Evolutionary conservation across 2,113 vertebrate species (phyloP).

Genomic region (Platichthys flesus): DNA sequence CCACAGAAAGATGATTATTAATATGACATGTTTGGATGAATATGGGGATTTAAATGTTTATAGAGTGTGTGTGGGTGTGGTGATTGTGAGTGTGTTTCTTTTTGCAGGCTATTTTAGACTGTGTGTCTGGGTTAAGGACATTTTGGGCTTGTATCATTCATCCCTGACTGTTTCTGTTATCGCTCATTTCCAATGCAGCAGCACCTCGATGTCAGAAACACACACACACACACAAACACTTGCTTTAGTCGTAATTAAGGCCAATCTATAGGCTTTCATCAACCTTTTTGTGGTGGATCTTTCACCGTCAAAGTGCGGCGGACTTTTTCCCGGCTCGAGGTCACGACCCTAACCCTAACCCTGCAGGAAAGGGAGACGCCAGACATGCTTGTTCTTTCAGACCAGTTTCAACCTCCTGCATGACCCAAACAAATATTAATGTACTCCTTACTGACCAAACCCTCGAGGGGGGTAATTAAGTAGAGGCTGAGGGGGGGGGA

Average conservation of each 20-base stretch:
- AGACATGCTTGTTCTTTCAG: background rate
- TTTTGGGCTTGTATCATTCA: too few relatives aligned
- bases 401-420: background rate
- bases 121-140: background rate
- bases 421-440: background rate
- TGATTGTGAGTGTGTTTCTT: too few relatives aligned
- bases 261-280: background rate
- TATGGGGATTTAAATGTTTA: slow-evolving; percentile 24
- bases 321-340: background rate
- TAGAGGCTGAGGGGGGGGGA: rapidly evolving
- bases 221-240: background rate
- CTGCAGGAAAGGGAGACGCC: slow-evolving; percentile 15
- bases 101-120: too few relatives aligned
- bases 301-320: background rate
- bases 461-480: background rate
- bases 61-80: background rate
- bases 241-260: background rate
- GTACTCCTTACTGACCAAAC: background rate
- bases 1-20: slow-evolving; percentile 61
- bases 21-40: slow-evolving; percentile 54
- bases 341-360: too few relatives aligned
- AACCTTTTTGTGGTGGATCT: background rate
- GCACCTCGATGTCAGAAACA: too few relatives aligned
- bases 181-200: background rate
- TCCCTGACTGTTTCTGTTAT: too few relatives aligned